Base-by-base conservation (phyloP, 2,888 invertebrate species). In the Lamellibrachia satsuma region DNA sequence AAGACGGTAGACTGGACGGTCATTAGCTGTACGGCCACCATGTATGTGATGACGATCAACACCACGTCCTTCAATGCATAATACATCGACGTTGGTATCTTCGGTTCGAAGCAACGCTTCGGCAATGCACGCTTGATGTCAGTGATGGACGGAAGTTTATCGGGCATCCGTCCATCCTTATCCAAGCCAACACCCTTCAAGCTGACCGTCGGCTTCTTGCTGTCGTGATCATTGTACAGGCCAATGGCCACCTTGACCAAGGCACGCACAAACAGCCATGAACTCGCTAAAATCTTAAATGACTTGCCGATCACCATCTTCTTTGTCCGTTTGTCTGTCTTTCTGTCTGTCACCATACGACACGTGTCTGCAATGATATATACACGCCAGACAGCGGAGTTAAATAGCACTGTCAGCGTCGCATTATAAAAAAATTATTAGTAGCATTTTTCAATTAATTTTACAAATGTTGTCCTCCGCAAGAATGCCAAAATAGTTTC, bases 81-180 rank as follows among this genome's bases (percentile, higher is more conserved):
- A 93, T 95, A 95, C 93, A 96, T 90, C 2, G 96, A 96, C 11
- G 93, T 93, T 4, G 93, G 90, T 27, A 95, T 92, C 9, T 91
- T 94, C 7, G 95, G 94, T 91, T 95, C 94, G 93, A 96, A 96
- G 92, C 95, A 95, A 52, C 94, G 94, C 9, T 92, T 93, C 7
- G 96, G 96, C 39, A 96, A 92, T 9, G 93, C 94, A 9, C 93
- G 93, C 93, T 95, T 96, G 92, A 96, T 95, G 92, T 96, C 95
- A 2, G 96, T 93, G 55, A 95, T 94, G 15, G 95, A 94, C 9
- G 96, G 96, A 52, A 95, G 95, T n/a, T 95, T 92, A 27, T 93
- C 92, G 0, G 94, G 94, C 51, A 94, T 92, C 6, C 91, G 7
- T 55, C 90, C 91, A n/a, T 93, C 92, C 22, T 92, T 52, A 15